A percentile compares a stretch with the other conserved stretches of the same genome.
These are phyloP conservation scores for Chionis minor DNA, from an alignment of 2,113 vertebrate species.

Conservation along the genomic window DNA sequence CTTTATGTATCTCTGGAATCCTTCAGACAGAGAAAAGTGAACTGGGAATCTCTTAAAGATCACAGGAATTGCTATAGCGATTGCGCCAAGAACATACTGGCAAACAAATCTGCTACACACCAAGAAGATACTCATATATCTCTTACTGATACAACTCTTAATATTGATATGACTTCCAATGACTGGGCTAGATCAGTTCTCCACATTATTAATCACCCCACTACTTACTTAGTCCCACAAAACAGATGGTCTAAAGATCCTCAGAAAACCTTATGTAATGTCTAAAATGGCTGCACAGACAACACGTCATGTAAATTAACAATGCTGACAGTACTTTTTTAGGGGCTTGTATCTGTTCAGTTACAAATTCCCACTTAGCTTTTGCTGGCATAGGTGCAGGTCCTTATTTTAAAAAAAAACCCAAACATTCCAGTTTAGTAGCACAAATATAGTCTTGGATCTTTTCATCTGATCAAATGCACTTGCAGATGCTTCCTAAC, in stretches of 20 bases:
- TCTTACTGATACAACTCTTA: not conserved
- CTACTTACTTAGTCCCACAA: not conserved
- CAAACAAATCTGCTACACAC: not conserved
- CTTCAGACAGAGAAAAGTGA: not conserved
- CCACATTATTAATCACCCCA: not conserved
- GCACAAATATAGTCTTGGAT: not conserved
- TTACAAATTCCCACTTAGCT: not conserved
- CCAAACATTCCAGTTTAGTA: not conserved
- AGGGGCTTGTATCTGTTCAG: not conserved
- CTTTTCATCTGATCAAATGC: not conserved
- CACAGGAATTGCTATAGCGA: not conserved
- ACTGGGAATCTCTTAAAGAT: not conserved
- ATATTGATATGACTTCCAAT: not conserved
- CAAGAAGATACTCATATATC: not conserved
- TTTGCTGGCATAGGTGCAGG: not conserved
- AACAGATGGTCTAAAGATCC: not conserved
- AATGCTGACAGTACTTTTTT: not conserved
- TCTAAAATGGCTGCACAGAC: not conserved
- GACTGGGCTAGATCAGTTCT: not conserved
- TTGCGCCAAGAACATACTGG: not conserved
- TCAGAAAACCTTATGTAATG: not conserved
- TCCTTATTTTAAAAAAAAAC: not conserved
- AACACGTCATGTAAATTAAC: not conserved
- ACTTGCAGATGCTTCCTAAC: constrained; percentile 24
- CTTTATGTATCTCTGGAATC: not conserved